phyloP scores from a whole-genome alignment of 2,113 vertebrate species.

The Hyperopisus bebe region DNA sequence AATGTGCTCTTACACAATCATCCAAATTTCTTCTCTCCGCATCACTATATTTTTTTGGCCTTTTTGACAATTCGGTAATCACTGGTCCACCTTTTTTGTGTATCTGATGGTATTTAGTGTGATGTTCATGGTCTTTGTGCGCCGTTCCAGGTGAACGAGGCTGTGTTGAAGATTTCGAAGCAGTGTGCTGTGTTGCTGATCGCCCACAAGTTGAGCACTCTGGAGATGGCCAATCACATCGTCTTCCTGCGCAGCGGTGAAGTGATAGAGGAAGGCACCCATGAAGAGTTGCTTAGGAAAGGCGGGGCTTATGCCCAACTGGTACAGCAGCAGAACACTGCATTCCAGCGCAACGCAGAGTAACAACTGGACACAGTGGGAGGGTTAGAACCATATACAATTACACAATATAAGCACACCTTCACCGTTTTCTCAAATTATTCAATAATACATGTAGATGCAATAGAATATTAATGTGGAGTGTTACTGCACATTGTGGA shows the following conservation, averaged over 20 bases:
- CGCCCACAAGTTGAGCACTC: slow-evolving; percentile 63
- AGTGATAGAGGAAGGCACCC: slow-evolving; percentile 58
- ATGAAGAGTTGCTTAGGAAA: slow-evolving; percentile 40
- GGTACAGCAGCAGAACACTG: slow-evolving; percentile 45
- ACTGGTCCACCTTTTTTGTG: not conserved
- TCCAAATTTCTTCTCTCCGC: not conserved
- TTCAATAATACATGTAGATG: not conserved
- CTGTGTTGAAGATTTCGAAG: slow-evolving; percentile 36
- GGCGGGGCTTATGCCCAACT: slow-evolving; percentile 54
- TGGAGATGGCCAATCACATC: slow-evolving; percentile 60
- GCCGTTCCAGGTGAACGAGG: slow-evolving; percentile 49
- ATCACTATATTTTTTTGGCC: not conserved
- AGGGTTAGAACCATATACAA: not conserved
- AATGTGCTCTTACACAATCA: not conserved
- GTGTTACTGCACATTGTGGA: not conserved
- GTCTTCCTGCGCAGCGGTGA: slow-evolving; percentile 60
- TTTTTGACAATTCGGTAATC: not conserved
- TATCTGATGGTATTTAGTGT: not conserved
- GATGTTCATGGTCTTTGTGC: not conserved
- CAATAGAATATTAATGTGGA: not conserved
- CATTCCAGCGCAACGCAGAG: slow-evolving; percentile 44
- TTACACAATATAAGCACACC: not conserved
- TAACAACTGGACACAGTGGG: not conserved
- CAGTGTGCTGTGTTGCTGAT: slow-evolving; percentile 66
- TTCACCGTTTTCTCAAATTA: not conserved